Conservation (phyloP, 2,888 invertebrate genomes). For the Drosophila mimica region DNA sequence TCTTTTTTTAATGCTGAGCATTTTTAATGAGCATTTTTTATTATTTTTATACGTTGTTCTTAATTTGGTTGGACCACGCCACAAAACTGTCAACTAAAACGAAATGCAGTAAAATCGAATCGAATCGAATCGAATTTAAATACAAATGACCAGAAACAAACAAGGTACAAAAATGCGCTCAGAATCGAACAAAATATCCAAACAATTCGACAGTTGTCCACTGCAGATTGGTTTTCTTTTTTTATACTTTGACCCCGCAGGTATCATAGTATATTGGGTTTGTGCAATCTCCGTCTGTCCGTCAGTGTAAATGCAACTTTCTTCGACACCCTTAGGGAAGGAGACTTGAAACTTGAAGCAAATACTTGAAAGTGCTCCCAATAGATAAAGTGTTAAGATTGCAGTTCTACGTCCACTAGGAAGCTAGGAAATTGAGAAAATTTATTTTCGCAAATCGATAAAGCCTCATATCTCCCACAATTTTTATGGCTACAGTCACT, state of each 20-base stretch:
- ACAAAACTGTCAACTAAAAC: slow-evolving; percentile 29
- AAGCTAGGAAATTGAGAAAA: too few relatives aligned
- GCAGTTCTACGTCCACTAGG: too few relatives aligned
- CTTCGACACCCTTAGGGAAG: too few relatives aligned
- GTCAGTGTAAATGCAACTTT: too few relatives aligned
- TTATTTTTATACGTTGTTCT: slow-evolving; percentile 45
- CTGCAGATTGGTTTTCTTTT: slow-evolving; percentile 6
- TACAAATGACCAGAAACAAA: slow-evolving; percentile 54
- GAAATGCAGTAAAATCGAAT: slow-evolving; percentile 63
- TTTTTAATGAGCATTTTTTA: slow-evolving; percentile 48
- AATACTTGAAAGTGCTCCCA: too few relatives aligned
- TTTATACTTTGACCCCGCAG: neutral
- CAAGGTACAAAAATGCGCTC: slow-evolving; percentile 29
- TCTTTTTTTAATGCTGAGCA: slow-evolving; percentile 15
- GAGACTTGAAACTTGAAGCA: too few relatives aligned
- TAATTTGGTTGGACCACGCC: slow-evolving; percentile 53
- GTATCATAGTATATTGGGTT: too few relatives aligned
- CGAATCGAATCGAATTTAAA: slow-evolving; percentile 60
- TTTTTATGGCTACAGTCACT: too few relatives aligned
- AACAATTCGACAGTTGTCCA: slow-evolving; percentile 35
- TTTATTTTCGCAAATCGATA: too few relatives aligned
- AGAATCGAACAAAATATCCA: slow-evolving; percentile 23
- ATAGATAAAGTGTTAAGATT: too few relatives aligned
- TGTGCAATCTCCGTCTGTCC: too few relatives aligned
- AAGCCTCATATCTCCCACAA: too few relatives aligned